These are phyloP conservation scores for Drosophila melanosoma DNA, from an alignment of 2,888 invertebrate species.

Conservation along the genomic window DNA sequence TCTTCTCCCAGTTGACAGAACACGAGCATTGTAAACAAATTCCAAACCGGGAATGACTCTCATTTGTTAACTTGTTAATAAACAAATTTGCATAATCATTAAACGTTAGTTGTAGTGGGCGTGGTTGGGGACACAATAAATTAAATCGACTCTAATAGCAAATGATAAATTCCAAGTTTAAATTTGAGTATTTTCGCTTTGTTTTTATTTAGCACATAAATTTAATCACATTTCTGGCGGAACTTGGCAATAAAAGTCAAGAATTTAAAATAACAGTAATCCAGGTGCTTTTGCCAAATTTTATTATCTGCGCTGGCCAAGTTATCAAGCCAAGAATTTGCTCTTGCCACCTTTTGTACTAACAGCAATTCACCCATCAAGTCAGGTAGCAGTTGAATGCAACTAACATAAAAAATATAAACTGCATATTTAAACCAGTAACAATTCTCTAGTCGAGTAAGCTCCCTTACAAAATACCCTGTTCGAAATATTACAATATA, in stretches of 20 bases:
- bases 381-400: neutral
- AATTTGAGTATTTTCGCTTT: neutral
- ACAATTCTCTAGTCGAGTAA: neutral
- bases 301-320: neutral
- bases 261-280: neutral
- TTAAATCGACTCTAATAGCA: neutral
- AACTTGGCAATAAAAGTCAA: neutral
- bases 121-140: neutral
- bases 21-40: conserved; percentile 14
- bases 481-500: neutral
- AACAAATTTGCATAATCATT: neutral
- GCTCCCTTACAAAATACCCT: neutral
- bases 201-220: neutral
- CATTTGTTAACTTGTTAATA: conserved; percentile 20
- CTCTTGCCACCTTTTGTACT: neutral
- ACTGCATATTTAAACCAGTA: neutral
- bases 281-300: neutral
- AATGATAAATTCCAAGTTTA: neutral
- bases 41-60: conserved; percentile 5
- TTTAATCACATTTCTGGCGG: neutral
- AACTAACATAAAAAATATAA: neutral
- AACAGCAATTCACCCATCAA: neutral
- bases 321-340: neutral
- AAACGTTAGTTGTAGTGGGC: neutral
- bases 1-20: conserved; percentile 22